Base-by-base conservation (phyloP, 2,797 vertebrate species). In the Poecilia gillii region DNA sequence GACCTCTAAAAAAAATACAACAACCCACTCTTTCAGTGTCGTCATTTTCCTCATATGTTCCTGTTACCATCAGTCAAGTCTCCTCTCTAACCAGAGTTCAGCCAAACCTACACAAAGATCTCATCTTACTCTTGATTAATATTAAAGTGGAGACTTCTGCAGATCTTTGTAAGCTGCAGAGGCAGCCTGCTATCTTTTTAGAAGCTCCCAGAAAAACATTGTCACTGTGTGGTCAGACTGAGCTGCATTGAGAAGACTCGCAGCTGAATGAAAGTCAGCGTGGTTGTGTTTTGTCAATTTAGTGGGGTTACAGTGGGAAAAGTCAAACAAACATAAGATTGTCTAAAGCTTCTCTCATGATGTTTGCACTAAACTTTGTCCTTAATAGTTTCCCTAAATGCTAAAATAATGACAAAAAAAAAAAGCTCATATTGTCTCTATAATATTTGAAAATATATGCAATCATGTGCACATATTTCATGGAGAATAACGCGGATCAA, bases 221-320 rank as follows among this genome's bases (percentile, higher is more conserved):
- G 93, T 94, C 91, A 91, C 88, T 95, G 92, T 94, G 94, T 93
- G 95, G 94, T 92, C 94, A 93, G 91, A 88, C 86, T 94, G 92
- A 93, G 90, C 91, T 88, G 83, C 81, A 76, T 85, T 83, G 85
- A 85, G 92, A 90, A 92, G 85, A 92, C 88, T 90, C 89, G 89
- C 89, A 95, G 92, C 94, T 92, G 91, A 95, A 93, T 92, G 91
- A 95, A 93, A 93, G 90, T 93, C 92, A 92, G 90, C 92, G 93
- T 94, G 94, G 92, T 94, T 92, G 74, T 95, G 92, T 95, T 96
- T 96, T 90, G 91, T 95, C 88, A 90, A 93, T 94, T 96, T 94
- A 95, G 81, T 90, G 39, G 85, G 87, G 90, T 91, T 91, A 81
- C 81, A 76, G 87, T 70, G 90, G 87, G 84, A 93, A 93, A 92